A percentile compares a stretch with the other conserved stretches of the same genome.
phyloP scores from a whole-genome alignment of 2,888 invertebrate species.

The Autographa gamma region DNA sequence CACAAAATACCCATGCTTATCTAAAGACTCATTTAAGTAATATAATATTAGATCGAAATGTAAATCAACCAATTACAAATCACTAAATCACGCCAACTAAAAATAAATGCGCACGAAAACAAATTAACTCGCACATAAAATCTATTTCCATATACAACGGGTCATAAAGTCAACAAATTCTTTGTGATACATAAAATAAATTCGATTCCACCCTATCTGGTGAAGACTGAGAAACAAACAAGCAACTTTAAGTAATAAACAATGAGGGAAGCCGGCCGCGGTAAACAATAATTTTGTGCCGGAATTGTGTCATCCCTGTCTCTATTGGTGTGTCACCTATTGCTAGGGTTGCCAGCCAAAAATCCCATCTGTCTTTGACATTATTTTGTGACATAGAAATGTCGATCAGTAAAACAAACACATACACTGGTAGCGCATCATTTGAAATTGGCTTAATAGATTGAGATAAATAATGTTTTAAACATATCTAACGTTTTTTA shows the following conservation, averaged over 20 bases:
- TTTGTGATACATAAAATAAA: constrained; percentile 40
- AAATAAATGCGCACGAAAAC: background rate
- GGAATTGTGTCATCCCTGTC: constrained; percentile 38
- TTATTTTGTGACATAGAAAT: too few species aligned
- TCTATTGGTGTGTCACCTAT: constrained; percentile 17
- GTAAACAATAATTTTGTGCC: constrained; percentile 48
- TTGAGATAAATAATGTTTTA: too few species aligned
- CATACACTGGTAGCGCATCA: too few species aligned
- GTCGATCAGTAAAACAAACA: too few species aligned
- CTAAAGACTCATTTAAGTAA: background rate
- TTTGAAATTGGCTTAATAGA: too few species aligned
- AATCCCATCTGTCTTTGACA: too few species aligned
- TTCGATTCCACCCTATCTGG: constrained; percentile 35
- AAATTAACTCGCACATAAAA: background rate
- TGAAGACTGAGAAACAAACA: constrained; percentile 42
- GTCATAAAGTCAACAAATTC: constrained; percentile 37
- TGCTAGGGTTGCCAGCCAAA: constrained; percentile 22
- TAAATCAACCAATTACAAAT: constrained; percentile 2
- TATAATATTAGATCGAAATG: background rate
- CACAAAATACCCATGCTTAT: too few species aligned
- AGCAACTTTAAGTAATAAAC: constrained; percentile 48
- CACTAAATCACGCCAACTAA: background rate
- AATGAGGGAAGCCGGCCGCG: constrained; percentile 42
- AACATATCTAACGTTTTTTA: too few species aligned
- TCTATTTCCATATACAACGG: constrained; percentile 8